phyloP scores from a whole-genome alignment of 2,888 invertebrate genomes.

The Hypolimnas misippus region DNA sequence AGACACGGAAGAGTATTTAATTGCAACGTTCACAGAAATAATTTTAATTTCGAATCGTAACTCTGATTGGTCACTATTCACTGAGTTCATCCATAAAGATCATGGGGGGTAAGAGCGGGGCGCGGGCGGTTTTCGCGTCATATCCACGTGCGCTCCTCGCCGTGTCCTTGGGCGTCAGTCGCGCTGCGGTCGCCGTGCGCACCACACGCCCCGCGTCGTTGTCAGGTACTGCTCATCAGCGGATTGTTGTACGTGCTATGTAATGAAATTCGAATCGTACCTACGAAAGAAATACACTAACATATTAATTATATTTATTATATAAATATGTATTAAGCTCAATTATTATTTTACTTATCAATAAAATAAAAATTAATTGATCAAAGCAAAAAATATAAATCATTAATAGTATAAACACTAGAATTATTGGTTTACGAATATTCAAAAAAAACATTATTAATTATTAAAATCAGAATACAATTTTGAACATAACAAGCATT shows the following conservation, averaged over 20 bases:
- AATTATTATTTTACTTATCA: not conserved
- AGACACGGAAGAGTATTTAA: slow-evolving; percentile 1
- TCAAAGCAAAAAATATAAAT: not conserved
- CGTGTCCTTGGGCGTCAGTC: slow-evolving; percentile 47
- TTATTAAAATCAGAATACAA: no score
- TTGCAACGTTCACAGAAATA: not conserved
- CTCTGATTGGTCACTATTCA: slow-evolving; percentile 20
- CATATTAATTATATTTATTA: not conserved
- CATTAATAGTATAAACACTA: no score
- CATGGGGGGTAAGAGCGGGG: slow-evolving; percentile 64
- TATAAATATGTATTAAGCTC: not conserved
- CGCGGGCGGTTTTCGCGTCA: slow-evolving; percentile 58
- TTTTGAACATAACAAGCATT: no score
- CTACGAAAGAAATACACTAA: slow-evolving; percentile 51
- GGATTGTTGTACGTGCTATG: slow-evolving; percentile 80
- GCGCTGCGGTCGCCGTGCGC: slow-evolving; percentile 54
- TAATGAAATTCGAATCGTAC: slow-evolving; percentile 78
- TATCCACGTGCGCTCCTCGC: slow-evolving; percentile 65
- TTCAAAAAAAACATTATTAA: no score
- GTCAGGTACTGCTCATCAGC: slow-evolving; percentile 71
- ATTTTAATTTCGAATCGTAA: slow-evolving; percentile 14
- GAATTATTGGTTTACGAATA: no score
- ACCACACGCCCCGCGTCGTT: slow-evolving; percentile 63
- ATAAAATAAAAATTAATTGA: no score
- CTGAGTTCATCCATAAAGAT: slow-evolving; percentile 65